phyloP scores from a whole-genome alignment of 2,888 invertebrate genomes.

The Meteorus colon region DNA sequence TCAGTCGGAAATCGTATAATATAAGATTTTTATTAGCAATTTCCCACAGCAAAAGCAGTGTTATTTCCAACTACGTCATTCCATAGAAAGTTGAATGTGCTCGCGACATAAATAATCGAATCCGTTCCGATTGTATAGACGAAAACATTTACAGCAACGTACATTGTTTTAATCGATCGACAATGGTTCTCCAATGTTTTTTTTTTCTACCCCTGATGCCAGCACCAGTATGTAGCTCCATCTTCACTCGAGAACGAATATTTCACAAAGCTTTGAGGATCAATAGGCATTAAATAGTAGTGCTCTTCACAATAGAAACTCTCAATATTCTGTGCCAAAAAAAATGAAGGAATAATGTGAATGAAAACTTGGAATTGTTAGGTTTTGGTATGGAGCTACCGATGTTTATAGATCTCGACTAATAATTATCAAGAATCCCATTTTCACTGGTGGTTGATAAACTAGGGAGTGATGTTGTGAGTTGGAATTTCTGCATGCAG shows the following conservation, averaged over 20 bases:
- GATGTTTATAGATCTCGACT: too few relatives aligned
- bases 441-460: not conserved
- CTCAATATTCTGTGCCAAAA: not conserved
- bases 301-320: not conserved
- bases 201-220: not conserved
- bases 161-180: slow-evolving; percentile 22
- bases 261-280: not conserved
- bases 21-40: not conserved
- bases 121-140: not conserved
- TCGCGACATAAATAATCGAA: not conserved
- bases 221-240: slow-evolving; percentile 1
- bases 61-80: not conserved
- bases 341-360: not conserved
- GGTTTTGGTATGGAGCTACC: too few relatives aligned
- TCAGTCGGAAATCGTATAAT: not conserved
- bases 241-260: not conserved
- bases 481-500: not conserved
- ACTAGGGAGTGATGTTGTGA: not conserved
- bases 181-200: not conserved
- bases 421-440: too few relatives aligned
- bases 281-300: not conserved
- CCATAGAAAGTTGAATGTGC: not conserved
- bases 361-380: too few relatives aligned
- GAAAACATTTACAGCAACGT: not conserved
- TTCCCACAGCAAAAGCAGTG: not conserved